Evolutionary conservation across 2,888 invertebrate species (phyloP).

Genomic region (Colletes collaris): DNA sequence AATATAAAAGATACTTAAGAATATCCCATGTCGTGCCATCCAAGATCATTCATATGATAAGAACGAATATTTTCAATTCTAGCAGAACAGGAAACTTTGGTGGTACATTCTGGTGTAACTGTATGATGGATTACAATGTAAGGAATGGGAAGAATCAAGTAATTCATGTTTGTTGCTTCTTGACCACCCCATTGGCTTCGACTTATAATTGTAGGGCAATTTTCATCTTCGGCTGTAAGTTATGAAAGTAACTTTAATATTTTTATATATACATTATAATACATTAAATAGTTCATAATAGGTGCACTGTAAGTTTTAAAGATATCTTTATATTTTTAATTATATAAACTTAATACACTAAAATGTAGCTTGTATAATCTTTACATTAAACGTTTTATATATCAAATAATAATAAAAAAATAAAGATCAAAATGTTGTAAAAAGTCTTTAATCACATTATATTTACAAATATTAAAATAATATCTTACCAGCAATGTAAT

Average conservation of each 20-base stretch:
- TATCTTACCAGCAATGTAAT: slow-evolving; percentile 20
- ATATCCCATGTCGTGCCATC: slow-evolving; percentile 85
- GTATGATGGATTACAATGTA: slow-evolving; percentile 86
- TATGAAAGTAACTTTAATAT: background rate
- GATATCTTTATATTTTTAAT: too few species aligned
- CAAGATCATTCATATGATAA: slow-evolving; percentile 84
- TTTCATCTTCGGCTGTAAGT: slow-evolving; percentile 22
- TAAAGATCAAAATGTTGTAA: background rate
- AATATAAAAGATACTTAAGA: slow-evolving; percentile 83
- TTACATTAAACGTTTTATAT: too few species aligned
- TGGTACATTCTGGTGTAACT: slow-evolving; percentile 83
- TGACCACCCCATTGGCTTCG: slow-evolving; percentile 87
- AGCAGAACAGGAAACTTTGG: slow-evolving; percentile 82
- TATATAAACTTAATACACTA: too few species aligned
- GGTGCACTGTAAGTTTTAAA: background rate
- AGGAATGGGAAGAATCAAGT: slow-evolving; percentile 85
- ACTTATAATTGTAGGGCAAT: slow-evolving; percentile 85
- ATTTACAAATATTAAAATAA: background rate
- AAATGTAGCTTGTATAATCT: too few species aligned
- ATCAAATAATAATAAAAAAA: too few species aligned
- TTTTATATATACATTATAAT: background rate
- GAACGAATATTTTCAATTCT: slow-evolving; percentile 83
- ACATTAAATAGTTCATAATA: background rate
- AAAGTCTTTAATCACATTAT: background rate
- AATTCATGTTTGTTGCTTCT: slow-evolving; percentile 83